phyloP scores from a whole-genome alignment of 2,113 vertebrate species.

The Psittacula cyanocephala region DNA sequence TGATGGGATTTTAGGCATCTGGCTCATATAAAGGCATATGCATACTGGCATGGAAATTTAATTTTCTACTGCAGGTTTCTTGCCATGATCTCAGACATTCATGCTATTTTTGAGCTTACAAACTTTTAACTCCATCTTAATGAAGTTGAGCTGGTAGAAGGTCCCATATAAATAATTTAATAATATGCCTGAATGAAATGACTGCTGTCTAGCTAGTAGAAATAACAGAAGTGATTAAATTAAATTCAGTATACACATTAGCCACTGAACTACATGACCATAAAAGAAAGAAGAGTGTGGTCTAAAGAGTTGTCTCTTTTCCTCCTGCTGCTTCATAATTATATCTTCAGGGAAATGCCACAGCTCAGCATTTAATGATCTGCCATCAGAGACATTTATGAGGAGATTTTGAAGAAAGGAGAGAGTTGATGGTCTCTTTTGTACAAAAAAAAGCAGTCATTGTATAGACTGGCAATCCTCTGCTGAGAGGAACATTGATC shows the following conservation, averaged over 20 bases:
- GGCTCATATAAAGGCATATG: neutral
- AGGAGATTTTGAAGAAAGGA: conserved; percentile 41
- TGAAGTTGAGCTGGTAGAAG: conserved; percentile 50
- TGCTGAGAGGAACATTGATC: neutral
- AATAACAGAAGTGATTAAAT: conserved; percentile 64
- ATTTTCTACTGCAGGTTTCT: neutral
- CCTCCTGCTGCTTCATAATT: conserved; percentile 52
- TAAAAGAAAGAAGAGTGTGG: conserved; percentile 57
- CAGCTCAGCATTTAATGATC: conserved; percentile 63
- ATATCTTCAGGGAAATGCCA: conserved; percentile 59
- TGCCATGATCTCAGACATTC: neutral
- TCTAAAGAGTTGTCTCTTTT: conserved; percentile 55
- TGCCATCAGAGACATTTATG: conserved; percentile 57
- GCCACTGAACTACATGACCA: conserved; percentile 49
- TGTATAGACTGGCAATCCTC: neutral
- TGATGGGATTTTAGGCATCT: neutral
- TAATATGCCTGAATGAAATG: conserved; percentile 52
- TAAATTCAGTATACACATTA: conserved; percentile 60
- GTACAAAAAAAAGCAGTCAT: conserved; percentile 9
- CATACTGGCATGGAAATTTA: neutral
- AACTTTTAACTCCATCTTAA: conserved; percentile 40
- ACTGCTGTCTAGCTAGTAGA: conserved; percentile 55
- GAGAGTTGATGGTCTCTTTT: conserved; percentile 35
- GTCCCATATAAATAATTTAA: conserved; percentile 54
- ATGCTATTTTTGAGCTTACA: neutral